Evolutionary conservation across 1,140 invertebrate genomes (phyloP).

Genomic region (Eumeta japonica): DNA sequence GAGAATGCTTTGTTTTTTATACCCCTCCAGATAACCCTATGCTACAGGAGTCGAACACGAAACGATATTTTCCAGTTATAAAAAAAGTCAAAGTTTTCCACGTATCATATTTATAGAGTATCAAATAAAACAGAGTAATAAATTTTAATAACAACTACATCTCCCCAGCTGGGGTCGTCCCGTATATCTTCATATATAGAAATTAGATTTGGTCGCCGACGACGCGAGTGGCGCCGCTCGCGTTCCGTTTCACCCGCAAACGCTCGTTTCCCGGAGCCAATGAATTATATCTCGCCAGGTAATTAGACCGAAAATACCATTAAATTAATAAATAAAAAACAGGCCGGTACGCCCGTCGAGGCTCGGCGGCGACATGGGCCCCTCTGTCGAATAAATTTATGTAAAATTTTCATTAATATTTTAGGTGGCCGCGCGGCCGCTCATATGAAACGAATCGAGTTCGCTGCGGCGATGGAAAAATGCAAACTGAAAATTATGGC

Average conservation of each 20-base stretch:
- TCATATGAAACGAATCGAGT: slow-evolving; percentile 50
- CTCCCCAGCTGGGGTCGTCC: no score
- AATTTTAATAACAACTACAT: no score
- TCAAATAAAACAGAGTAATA: no score
- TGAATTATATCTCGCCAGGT: slow-evolving; percentile 54
- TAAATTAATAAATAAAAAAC: slow-evolving; percentile 59
- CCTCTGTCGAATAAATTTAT: slow-evolving; percentile 56
- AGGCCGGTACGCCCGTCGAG: slow-evolving; percentile 39
- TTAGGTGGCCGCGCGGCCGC: slow-evolving; percentile 33
- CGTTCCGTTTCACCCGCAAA: slow-evolving; percentile 31
- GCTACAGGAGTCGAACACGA: slow-evolving; percentile 6
- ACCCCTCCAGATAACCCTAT: slow-evolving; percentile 39
- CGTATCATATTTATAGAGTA: no score
- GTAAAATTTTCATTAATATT: slow-evolving; percentile 59
- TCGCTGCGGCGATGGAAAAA: slow-evolving; percentile 55
- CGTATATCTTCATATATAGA: no score
- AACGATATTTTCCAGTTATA: slow-evolving; percentile 1
- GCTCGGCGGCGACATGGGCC: slow-evolving; percentile 31
- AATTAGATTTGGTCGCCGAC: no score
- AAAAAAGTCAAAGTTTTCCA: neutral
- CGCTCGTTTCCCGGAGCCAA: slow-evolving; percentile 38
- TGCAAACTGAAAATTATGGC: slow-evolving; percentile 56
- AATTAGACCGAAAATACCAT: slow-evolving; percentile 57
- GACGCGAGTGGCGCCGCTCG: no score
- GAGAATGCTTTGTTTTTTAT: slow-evolving; percentile 60